A percentile compares a stretch with the other conserved stretches of the same genome.
Conservation (phyloP, 2,888 invertebrate genomes). For the Sceliomorpha sp. region DNA sequence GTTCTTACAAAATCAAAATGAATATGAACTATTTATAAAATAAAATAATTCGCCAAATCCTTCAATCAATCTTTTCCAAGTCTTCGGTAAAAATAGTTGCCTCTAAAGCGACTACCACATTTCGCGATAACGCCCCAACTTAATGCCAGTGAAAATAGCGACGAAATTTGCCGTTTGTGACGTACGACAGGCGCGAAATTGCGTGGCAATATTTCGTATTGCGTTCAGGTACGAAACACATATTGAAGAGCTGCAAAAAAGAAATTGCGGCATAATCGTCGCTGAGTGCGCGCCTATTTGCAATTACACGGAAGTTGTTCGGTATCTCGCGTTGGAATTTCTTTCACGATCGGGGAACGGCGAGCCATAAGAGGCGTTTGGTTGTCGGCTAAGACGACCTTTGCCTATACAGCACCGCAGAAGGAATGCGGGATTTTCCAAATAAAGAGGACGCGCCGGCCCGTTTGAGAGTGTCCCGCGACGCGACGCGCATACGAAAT, state of each 20-base stretch:
- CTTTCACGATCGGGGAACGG: constrained; percentile 43
- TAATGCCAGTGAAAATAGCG: too few relatives aligned
- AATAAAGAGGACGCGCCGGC: constrained; percentile 62
- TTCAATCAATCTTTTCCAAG: too few relatives aligned
- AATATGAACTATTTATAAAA: too few relatives aligned
- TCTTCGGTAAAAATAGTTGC: too few relatives aligned
- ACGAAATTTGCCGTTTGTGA: not conserved
- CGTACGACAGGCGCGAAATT: too few relatives aligned
- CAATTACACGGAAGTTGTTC: constrained; percentile 53
- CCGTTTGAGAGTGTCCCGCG: constrained; percentile 38
- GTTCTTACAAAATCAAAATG: too few relatives aligned
- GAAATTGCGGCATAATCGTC: constrained; percentile 43
- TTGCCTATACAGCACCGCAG: constrained; percentile 47
- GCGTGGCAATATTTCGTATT: constrained; percentile 4
- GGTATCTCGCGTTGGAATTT: constrained; percentile 50
- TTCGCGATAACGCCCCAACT: too few relatives aligned
- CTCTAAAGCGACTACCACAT: too few relatives aligned
- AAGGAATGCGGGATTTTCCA: constrained; percentile 71
- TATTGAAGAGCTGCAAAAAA: constrained; percentile 20
- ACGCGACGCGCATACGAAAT: constrained; percentile 44
- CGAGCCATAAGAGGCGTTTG: constrained; percentile 23
- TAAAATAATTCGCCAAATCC: too few relatives aligned
- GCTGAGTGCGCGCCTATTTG: constrained; percentile 29
- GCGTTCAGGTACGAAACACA: not conserved
- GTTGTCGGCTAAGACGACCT: constrained; percentile 34